Evolutionary conservation across 2,888 invertebrate species (phyloP), one percentile per base, ranked within the genome.

Genomic region (Heteromurus nitidus): DNA sequence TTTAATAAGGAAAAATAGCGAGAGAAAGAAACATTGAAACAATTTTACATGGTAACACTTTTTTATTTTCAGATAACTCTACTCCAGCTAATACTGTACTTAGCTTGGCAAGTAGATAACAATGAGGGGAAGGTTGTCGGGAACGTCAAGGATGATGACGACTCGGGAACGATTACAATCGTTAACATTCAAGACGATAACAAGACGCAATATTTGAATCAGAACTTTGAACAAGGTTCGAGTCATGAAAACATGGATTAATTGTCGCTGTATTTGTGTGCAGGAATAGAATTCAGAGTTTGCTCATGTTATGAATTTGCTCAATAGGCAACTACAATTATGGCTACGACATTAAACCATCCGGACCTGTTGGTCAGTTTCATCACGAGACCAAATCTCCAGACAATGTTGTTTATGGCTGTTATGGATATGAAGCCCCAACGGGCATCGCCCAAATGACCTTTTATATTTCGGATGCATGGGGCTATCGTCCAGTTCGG

Each of bases 331-430:
- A 93, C 83, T 94, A 94, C 88, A 93, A 93, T 88, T 95, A 94
- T 88, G 94, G 94, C 81, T 95, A 94, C 89, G 94, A 94, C 88
- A 92, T 94, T 72, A 84, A 85, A 36, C 86, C 86, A 0, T 80
- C 81, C 2, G 93, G 92, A 75, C 93, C 93, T 2, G 92, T 92
- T 88, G 93, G 93, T 50, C 94, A 94, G 89, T 95, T 94, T 88
- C 94, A 94, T 88, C 94, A 94, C 88, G 94, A 95, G 89, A 93
- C 91, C 80, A 64, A 64, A 76, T 94, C 94, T 3, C 93, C 93
- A 0, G 94, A 94, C 87, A 93, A 93, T 22, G 93, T 94, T 20
- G 94, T 94, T 0, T 94, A 94, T 87, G 95, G 95, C 85, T 95
- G 95, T 89, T 95, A 94, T 87, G 95, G 95, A 30, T 93, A 93